Evolutionary conservation across 2,888 invertebrate genomes (phyloP).

Genomic region (Drosophila ustulata): DNA sequence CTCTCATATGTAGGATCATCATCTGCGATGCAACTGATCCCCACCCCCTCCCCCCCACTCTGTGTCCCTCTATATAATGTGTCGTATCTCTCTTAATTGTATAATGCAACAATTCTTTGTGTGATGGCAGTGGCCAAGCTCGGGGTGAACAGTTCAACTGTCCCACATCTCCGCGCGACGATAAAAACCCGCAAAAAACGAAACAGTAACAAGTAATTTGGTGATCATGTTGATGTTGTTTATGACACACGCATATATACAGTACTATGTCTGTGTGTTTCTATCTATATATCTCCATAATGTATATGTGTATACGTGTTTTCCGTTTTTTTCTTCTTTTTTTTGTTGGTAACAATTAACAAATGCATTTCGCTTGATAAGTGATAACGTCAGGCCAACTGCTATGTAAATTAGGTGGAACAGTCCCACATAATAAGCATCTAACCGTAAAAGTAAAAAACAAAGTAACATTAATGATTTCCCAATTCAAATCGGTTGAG

Average conservation of each 20-base stretch:
- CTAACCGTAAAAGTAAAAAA: slow-evolving; percentile 7
- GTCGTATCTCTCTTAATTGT: slow-evolving; percentile 57
- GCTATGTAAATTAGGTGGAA: slow-evolving; percentile 37
- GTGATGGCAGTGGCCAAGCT: slow-evolving; percentile 53
- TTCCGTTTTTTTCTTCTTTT: slow-evolving; percentile 18
- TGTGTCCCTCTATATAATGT: slow-evolving; percentile 16
- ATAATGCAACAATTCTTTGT: slow-evolving; percentile 49
- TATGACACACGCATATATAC: slow-evolving; percentile 27
- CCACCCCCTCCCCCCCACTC: slow-evolving; percentile 8
- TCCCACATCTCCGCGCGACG: slow-evolving; percentile 9
- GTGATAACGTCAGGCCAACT: slow-evolving; percentile 67
- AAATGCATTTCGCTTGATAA: slow-evolving; percentile 70
- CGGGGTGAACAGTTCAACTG: slow-evolving; percentile 55
- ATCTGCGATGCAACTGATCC: slow-evolving; percentile 10
- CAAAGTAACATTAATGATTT: slow-evolving; percentile 1
- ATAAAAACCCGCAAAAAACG: slow-evolving; percentile 28
- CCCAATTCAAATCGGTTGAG: slow-evolving; percentile 34
- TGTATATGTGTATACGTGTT: slow-evolving; percentile 12
- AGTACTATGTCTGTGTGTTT: slow-evolving; percentile 20
- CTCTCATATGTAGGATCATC: slow-evolving; percentile 35
- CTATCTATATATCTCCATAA: slow-evolving; percentile 19
- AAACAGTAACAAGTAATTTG: slow-evolving; percentile 63
- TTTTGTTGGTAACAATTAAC: slow-evolving; percentile 53
- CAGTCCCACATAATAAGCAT: slow-evolving; percentile 6
- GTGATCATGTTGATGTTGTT: slow-evolving; percentile 72